phyloP scores from a whole-genome alignment of 2,888 invertebrate species.

The Thereva nobilitata region DNA sequence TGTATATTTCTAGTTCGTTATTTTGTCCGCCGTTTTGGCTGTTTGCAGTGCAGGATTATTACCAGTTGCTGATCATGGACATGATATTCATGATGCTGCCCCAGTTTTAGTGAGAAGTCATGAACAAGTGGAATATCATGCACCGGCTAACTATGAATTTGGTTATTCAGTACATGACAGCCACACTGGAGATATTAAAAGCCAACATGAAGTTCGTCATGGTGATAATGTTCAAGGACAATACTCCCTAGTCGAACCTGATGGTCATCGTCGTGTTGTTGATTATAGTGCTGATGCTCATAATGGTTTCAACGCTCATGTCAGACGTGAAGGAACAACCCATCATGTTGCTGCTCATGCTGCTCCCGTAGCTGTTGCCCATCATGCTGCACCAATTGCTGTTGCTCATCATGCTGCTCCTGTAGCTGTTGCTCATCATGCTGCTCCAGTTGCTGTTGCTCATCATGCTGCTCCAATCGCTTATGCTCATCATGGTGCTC shows the following conservation, averaged over 20 bases:
- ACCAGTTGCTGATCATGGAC: background rate
- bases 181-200: slow-evolving; percentile 57
- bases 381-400: slow-evolving; percentile 20
- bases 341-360: slow-evolving; percentile 39
- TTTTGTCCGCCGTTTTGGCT: background rate
- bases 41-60: slow-evolving; percentile 5
- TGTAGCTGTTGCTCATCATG: slow-evolving; percentile 31
- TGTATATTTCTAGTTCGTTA: background rate
- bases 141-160: slow-evolving; percentile 55
- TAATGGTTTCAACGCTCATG: slow-evolving; percentile 56
- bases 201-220: slow-evolving; percentile 56
- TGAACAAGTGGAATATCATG: slow-evolving; percentile 38
- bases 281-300: slow-evolving; percentile 56
- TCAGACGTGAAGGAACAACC: slow-evolving; percentile 51
- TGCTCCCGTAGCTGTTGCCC: slow-evolving; percentile 15
- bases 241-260: slow-evolving; percentile 56
- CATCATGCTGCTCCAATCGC: slow-evolving; percentile 15
- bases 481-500: slow-evolving; percentile 18
- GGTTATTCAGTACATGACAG: slow-evolving; percentile 56
- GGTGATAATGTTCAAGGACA: slow-evolving; percentile 57
- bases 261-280: slow-evolving; percentile 56
- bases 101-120: slow-evolving; percentile 11
- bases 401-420: slow-evolving; percentile 9
- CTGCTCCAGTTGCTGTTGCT: slow-evolving; percentile 25
- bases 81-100: background rate